Evolutionary conservation across 2,797 vertebrate genomes (phyloP), one percentile per base, ranked within the genome.

Genomic region (Echeneis naucrates): DNA sequence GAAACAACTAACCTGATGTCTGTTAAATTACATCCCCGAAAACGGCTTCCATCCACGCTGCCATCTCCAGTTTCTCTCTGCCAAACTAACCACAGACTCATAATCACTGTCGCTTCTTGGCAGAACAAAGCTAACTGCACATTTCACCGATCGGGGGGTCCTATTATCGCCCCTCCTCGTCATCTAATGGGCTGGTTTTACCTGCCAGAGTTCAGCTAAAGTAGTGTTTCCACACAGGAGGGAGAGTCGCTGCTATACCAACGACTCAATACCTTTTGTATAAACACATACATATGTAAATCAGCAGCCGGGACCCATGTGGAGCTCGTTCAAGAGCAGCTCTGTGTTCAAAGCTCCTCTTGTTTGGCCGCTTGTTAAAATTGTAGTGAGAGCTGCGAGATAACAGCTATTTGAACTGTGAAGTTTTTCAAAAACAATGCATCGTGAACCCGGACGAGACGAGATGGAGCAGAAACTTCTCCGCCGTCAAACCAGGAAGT

Each of bases 241-340:
- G 72, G 9, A 55, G 65, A 68, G 67, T 27, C 21, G 38, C 73
- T 32, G 64, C 71, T 32, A 17, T 4, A 26, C 72, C 72, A 2
- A 30, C 13, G 17, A 35, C 75, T 80, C 73, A 53, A 45, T 35
- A 4, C 61, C 74, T 77, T 73, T 79, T 54, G 68, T 77, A 17
- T 53, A 70, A 68, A 84, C 66, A 52, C 79, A 88, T 82, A 48
- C 75, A 80, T 19, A 84, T 86, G 84, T 68, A 85, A 80, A 88
- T 83, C 0, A 77, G 80, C 24, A 7, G 4, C 68, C 7, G 55
- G 70, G 61, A 75, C 45, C 52, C 75, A 68, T 51, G 70, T 27
- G 0, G 80, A 54, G 74, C 64, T 57, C 58, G 23, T 61, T 80
- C 76, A 62, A 60, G 27, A 72, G 63, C 47, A 30, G 59, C 54